These are phyloP conservation scores for Maylandia zebra DNA, from an alignment of 2,113 vertebrate genomes.

Conservation along the genomic window DNA sequence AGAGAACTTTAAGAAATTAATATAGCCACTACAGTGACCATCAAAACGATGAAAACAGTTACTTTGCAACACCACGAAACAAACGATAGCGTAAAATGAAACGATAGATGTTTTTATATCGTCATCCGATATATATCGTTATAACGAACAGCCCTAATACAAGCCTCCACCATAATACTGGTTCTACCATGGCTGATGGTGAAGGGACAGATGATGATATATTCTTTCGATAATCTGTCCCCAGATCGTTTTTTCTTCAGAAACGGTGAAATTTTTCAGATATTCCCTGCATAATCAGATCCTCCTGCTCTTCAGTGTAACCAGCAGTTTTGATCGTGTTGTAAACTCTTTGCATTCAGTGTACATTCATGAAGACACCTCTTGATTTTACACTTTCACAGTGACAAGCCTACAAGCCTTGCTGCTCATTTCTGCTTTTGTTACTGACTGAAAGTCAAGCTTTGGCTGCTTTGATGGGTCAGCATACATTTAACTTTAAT, in stretches of 20 bases:
- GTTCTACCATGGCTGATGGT: background rate
- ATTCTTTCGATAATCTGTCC: background rate
- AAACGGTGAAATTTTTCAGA: background rate
- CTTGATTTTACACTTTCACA: background rate
- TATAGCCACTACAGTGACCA: too few species aligned
- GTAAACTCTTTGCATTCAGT: background rate
- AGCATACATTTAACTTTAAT: background rate
- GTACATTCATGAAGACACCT: background rate
- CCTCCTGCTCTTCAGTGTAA: rapidly evolving
- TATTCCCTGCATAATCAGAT: background rate
- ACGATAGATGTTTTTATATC: too few species aligned
- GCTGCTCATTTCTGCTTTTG: background rate
- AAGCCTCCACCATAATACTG: rapidly evolving
- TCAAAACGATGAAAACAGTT: too few species aligned
- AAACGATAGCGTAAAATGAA: too few species aligned
- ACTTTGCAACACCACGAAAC: too few species aligned
- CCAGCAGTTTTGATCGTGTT: rapidly evolving
- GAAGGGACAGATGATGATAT: background rate
- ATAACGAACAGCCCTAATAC: background rate
- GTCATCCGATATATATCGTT: too few species aligned
- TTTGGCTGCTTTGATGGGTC: background rate
- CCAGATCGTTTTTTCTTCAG: background rate
- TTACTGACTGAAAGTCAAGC: background rate
- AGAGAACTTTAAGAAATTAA: too few species aligned
- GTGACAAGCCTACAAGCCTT: background rate